Base-by-base conservation (phyloP, 2,113 vertebrate genomes). In the Dendropsophus ebraccatus region DNA sequence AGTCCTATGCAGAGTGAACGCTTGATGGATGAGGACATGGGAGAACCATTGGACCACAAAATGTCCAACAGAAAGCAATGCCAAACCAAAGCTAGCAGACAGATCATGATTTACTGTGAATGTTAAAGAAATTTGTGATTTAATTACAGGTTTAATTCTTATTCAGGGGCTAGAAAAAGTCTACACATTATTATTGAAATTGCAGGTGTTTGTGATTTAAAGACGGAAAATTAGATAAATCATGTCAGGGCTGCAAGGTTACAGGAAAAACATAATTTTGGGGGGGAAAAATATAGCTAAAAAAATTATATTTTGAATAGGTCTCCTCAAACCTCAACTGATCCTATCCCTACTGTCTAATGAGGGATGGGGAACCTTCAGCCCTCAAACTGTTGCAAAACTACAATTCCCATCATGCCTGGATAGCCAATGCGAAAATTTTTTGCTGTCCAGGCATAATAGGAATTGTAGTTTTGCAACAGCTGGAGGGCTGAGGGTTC, bases 11-110 rank as follows among this genome's bases (percentile, higher is more conserved):
- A 19, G n/a, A n/a, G 60, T 65, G 25, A 65, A 30, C 13, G 60
- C 60, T 65, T 69, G 65, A 69, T 69, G 32, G 32, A 69, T 69
- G 30, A 35, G 32, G 65, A 37, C 32, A n/a, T 41, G 35, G 37
- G 70, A 45, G 70, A 21, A 70, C n/a, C 19, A 67, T 28, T 67
- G 62, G 25, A 67, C 70, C 35, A 73, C 70, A 45, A 8, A 73
- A 73, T 73, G 70, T 73, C 70, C 70, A 73, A 73, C 30, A 73
- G 32, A 69, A 69, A 73, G 70, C 70, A 41, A 73, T 45, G 70
- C 70, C 70, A 73, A 73, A 45, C 70, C 37, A 41, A 73, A 73
- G 70, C 70, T 73, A 8, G 19, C 10, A 73, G 41, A 73, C 41
- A 73, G 4, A 0, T 12, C 45, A 73, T 45, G 35, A 73, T 73